These are phyloP conservation scores for Naja naja DNA, from an alignment of 2,113 vertebrate species.

Conservation along the genomic window DNA sequence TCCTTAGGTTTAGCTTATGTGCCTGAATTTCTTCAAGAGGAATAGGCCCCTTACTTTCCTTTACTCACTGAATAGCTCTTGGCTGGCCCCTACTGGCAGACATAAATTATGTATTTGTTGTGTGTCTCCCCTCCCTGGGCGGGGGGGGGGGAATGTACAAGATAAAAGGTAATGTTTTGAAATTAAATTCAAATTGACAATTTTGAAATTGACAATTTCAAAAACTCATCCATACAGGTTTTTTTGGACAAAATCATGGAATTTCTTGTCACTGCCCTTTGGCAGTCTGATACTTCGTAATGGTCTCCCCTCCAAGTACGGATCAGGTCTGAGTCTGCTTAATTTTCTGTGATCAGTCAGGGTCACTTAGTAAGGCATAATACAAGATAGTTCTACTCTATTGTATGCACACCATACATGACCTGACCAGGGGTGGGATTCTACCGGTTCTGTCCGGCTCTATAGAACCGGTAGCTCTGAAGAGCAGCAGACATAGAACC, in stretches of 20 bases:
- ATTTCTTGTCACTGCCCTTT: neutral
- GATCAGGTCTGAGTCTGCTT: neutral
- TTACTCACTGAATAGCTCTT: constrained; percentile 44
- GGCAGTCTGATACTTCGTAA: neutral
- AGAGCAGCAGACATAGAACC: too few species aligned
- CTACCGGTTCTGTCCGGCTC: too few species aligned
- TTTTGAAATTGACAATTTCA: neutral
- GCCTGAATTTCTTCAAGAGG: neutral
- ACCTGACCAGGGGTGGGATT: too few species aligned
- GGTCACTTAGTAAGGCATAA: neutral
- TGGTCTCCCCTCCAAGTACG: neutral
- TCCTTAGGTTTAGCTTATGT: neutral
- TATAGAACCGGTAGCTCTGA: too few species aligned
- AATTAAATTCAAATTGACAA: neutral
- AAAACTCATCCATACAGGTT: neutral
- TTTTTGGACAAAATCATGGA: neutral
- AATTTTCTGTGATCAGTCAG: neutral
- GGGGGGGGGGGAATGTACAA: too few species aligned
- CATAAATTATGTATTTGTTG: neutral
- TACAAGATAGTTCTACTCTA: neutral
- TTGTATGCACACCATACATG: neutral
- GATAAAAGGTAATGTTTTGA: neutral
- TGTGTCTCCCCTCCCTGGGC: rapidly evolving
- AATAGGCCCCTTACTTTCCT: neutral
- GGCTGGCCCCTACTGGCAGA: constrained; percentile 60